Conservation (phyloP, 2,888 invertebrate species). For the Caenorhabditis wallacei region DNA sequence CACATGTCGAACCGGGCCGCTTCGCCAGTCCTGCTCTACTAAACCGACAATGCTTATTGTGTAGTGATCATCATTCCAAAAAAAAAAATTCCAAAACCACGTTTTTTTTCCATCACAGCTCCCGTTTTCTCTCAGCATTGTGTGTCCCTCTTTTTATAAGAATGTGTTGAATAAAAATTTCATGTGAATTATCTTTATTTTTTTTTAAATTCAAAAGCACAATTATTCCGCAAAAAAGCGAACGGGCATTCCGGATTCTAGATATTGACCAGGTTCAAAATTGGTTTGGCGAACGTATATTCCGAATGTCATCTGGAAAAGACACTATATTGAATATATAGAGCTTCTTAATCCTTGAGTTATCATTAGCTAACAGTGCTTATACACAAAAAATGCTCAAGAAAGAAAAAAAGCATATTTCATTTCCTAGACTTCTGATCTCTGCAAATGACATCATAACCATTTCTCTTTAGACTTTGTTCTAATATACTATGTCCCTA, state of each 20-base stretch:
- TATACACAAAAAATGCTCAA: neutral
- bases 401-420: neutral
- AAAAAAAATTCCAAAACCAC: conserved; percentile 7
- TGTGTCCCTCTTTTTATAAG: conserved; percentile 24
- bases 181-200: conserved; percentile 29
- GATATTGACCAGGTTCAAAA: conserved; percentile 29
- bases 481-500: conserved; percentile 5
- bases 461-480: conserved; percentile 11
- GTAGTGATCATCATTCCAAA: conserved; percentile 20
- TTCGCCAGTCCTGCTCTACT: conserved; percentile 54
- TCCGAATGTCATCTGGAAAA: conserved; percentile 79
- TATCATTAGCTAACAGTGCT: neutral
- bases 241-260: conserved; percentile 29
- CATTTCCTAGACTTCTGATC: neutral
- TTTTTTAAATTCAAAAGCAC: neutral
- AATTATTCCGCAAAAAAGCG: conserved; percentile 26
- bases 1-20: conserved; percentile 51
- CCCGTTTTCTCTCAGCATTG: conserved; percentile 49
- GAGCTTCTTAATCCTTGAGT: neutral
- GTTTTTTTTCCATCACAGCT: conserved; percentile 11
- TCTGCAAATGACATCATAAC: neutral
- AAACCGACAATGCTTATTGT: conserved; percentile 18
- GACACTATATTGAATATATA: neutral
- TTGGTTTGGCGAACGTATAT: conserved; percentile 72
- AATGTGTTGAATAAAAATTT: conserved; percentile 45